Evolutionary conservation across 2,888 invertebrate species (phyloP).

Genomic region (Clostera curtula): DNA sequence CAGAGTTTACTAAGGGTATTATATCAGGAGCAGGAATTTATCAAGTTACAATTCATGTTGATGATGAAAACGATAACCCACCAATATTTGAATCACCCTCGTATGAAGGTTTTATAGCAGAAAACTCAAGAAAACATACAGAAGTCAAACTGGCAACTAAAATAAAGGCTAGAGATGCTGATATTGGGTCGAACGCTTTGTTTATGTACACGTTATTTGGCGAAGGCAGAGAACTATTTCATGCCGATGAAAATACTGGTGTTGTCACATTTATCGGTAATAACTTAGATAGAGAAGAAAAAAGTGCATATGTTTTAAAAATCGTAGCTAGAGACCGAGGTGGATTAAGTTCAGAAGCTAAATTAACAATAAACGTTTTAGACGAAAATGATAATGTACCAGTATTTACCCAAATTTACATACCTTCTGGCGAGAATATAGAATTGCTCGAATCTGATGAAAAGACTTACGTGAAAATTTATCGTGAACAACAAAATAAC

Average conservation of each 20-base stretch:
- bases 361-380: conserved; percentile 79
- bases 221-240: conserved; percentile 83
- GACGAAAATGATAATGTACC: conserved; percentile 91
- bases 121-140: conserved; percentile 83
- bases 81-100: conserved; percentile 82
- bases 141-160: conserved; percentile 81
- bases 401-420: conserved; percentile 79
- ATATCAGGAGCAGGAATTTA: conserved; percentile 84
- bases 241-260: conserved; percentile 79
- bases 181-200: conserved; percentile 79
- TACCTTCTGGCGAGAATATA: conserved; percentile 80
- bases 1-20: conserved; percentile 82
- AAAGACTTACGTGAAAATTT: conserved; percentile 60
- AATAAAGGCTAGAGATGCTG: conserved; percentile 83
- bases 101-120: conserved; percentile 86
- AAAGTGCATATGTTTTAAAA: conserved; percentile 78
- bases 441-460: conserved; percentile 79
- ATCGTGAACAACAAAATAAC: conserved; percentile 52
- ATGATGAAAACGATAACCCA: conserved; percentile 91
- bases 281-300: conserved; percentile 84
- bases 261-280: conserved; percentile 73
- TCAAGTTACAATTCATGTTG: conserved; percentile 85
- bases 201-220: conserved; percentile 83
- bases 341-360: conserved; percentile 83
- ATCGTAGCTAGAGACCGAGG: conserved; percentile 86